phyloP scores from a whole-genome alignment of 1,140 invertebrate genomes.

The Drosophila truncata region DNA sequence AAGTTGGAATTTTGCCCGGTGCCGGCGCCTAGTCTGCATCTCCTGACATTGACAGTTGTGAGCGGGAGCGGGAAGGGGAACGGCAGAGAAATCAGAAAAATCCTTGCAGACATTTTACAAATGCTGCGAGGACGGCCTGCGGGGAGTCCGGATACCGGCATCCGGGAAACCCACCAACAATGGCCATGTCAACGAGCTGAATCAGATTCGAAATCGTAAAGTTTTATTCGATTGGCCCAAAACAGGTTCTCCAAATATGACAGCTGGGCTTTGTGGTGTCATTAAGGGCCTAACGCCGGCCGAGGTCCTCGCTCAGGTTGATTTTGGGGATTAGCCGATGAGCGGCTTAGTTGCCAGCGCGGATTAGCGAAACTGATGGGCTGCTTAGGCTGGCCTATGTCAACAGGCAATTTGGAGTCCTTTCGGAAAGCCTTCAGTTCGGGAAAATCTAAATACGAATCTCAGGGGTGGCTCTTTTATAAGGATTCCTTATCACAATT shows the following conservation, averaged over 20 bases:
- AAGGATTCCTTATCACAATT: background rate
- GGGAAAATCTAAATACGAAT: conserved; percentile 9
- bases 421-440: background rate
- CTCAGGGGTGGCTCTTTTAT: conserved; percentile 13
- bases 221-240: conserved; percentile 28
- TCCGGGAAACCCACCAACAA: background rate
- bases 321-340: conserved; percentile 67
- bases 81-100: conserved; percentile 40
- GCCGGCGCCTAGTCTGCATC: conserved; percentile 61
- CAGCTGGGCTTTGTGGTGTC: conserved; percentile 68
- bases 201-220: conserved; percentile 47
- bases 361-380: conserved; percentile 45
- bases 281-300: conserved; percentile 56
- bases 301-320: conserved; percentile 50
- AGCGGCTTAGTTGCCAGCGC: conserved; percentile 65
- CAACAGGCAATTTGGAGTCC: conserved; percentile 26
- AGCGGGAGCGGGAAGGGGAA: conserved; percentile 7
- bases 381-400: conserved; percentile 21
- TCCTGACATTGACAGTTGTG: conserved; percentile 76
- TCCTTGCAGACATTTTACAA: conserved; percentile 69
- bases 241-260: conserved; percentile 54
- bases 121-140: conserved; percentile 39
- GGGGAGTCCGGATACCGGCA: conserved; percentile 12
- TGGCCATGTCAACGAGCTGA: conserved; percentile 5
- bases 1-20: conserved; percentile 71